These are phyloP conservation scores for Drosophila auraria DNA, from an alignment of 1,140 invertebrate species.

Conservation along the genomic window DNA sequence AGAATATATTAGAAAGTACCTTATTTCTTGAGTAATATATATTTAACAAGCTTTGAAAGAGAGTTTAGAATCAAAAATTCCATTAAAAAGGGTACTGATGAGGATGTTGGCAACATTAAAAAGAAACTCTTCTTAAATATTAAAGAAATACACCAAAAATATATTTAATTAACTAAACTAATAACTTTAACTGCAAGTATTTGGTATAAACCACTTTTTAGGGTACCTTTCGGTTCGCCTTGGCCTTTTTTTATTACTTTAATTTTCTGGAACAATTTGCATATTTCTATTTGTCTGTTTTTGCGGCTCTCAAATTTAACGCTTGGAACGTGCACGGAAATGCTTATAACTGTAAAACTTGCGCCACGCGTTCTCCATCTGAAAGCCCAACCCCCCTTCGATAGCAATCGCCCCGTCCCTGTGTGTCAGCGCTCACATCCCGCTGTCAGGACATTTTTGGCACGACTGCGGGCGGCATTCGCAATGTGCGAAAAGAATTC, in stretches of 20 bases:
- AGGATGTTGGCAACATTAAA: too few species aligned
- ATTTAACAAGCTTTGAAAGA: too few species aligned
- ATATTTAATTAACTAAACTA: too few species aligned
- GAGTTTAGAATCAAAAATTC: too few species aligned
- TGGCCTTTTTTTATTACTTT: background rate
- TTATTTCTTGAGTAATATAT: too few species aligned
- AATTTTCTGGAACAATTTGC: constrained; percentile 18
- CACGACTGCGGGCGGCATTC: constrained; percentile 51
- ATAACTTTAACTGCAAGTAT: too few species aligned
- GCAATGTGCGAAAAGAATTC: constrained; percentile 68
- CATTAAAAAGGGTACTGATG: too few species aligned
- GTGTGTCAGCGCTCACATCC: background rate
- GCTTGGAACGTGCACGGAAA: constrained; percentile 71
- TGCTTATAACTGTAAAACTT: constrained; percentile 72
- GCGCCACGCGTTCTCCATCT: constrained; percentile 67
- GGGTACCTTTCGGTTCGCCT: background rate
- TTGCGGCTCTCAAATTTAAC: constrained; percentile 58
- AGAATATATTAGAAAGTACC: too few species aligned
- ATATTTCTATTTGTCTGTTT: constrained; percentile 17
- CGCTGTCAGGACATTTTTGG: constrained; percentile 71
- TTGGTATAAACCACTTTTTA: background rate
- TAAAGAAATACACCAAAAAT: background rate
- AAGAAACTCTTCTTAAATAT: too few species aligned
- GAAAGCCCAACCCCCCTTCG: constrained; percentile 9
- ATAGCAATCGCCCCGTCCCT: background rate